These are phyloP conservation scores for Synanthedon tipuliformis DNA, from an alignment of 2,888 invertebrate genomes.

Conservation along the genomic window DNA sequence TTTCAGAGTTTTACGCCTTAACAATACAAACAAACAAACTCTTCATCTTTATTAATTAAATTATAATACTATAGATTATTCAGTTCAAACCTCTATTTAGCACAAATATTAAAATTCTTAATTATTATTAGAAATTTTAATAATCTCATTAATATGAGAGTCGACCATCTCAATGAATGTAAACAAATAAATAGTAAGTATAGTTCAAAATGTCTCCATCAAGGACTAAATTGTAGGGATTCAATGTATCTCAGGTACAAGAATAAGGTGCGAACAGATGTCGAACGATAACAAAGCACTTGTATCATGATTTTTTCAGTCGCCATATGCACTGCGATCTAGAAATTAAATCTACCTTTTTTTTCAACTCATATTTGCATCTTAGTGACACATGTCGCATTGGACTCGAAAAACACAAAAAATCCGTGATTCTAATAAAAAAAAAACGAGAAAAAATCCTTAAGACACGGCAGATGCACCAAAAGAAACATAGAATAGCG, in stretches of 20 bases:
- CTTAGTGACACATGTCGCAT: constrained; percentile 55
- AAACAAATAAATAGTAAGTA: too few relatives aligned
- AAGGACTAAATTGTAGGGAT: neutral
- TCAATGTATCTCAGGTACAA: constrained; percentile 10
- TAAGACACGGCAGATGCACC: constrained; percentile 60
- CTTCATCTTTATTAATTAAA: too few relatives aligned
- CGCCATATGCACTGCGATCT: constrained; percentile 50
- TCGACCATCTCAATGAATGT: too few relatives aligned
- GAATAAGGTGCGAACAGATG: constrained; percentile 54
- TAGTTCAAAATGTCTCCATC: neutral
- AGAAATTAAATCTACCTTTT: constrained; percentile 46
- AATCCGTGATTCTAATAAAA: constrained; percentile 33
- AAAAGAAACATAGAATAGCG: constrained; percentile 52
- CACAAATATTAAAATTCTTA: too few relatives aligned
- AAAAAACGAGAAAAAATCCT: constrained; percentile 33
- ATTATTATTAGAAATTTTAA: too few relatives aligned
- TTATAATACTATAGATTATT: too few relatives aligned
- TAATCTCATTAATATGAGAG: too few relatives aligned
- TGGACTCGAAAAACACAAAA: constrained; percentile 18
- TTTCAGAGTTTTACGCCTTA: too few relatives aligned
- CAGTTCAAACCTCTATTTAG: too few relatives aligned
- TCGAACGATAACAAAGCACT: constrained; percentile 47
- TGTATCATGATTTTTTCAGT: constrained; percentile 52
- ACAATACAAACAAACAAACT: too few relatives aligned
- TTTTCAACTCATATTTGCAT: constrained; percentile 60